A percentile compares a stretch with the other conserved stretches of the same genome.
Conservation (phyloP, 2,888 invertebrate species). For the Zaprionus bogoriensis region DNA sequence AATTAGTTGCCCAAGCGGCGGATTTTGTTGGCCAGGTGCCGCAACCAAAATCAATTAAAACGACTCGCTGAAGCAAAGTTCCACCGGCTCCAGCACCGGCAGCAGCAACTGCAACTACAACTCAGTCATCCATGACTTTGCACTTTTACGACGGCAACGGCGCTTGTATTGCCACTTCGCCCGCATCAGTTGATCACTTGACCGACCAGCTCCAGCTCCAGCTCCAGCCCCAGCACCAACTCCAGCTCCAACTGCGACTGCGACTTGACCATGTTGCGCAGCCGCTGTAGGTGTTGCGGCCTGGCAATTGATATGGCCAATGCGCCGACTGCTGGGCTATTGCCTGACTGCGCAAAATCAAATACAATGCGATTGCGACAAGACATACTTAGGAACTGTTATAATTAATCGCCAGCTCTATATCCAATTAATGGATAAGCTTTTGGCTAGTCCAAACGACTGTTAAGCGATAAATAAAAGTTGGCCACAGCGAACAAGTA, state of each 20-base stretch:
- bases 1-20: conserved; percentile 71
- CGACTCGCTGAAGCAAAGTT: conserved; percentile 73
- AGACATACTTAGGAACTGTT: conserved; percentile 9
- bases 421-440: neutral
- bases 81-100: conserved; percentile 35
- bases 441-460: no score
- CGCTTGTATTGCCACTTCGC: conserved; percentile 41
- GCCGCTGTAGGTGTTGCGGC: conserved; percentile 61
- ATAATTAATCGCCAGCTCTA: conserved; percentile 12
- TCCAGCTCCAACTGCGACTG: neutral
- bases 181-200: conserved; percentile 31
- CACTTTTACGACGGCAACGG: conserved; percentile 63
- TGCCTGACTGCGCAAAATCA: conserved; percentile 21
- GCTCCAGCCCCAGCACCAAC: conserved; percentile 12
- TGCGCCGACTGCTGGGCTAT: conserved; percentile 31
- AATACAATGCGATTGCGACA: conserved; percentile 32
- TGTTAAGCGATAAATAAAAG: neutral
- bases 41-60: conserved; percentile 71
- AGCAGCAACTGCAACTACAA: conserved; percentile 21
- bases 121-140: conserved; percentile 77
- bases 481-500: no score
- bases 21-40: conserved; percentile 41
- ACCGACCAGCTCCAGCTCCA: conserved; percentile 18
- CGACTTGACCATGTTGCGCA: conserved; percentile 45
- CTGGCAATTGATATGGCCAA: conserved; percentile 63